Base-by-base conservation (phyloP, 2,888 invertebrate species). In the Seira ritae region DNA sequence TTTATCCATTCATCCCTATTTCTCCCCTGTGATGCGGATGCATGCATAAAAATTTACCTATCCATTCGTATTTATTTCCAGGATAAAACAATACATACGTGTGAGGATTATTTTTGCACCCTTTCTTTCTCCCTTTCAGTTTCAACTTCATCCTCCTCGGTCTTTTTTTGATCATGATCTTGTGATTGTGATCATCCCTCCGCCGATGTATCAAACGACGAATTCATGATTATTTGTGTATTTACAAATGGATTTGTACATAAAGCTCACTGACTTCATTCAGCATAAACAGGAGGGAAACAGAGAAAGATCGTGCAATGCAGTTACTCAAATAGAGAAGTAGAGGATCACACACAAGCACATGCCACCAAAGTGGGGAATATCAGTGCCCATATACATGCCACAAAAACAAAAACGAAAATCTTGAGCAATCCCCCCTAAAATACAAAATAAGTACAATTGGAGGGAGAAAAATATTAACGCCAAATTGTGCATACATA, bases 331-430 rank as follows among this genome's bases (percentile, higher is more conserved):
- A 50, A 50, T 50, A 50, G 50, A 50, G 17, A 50, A 15, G 15
- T n/a, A 50, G 17, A 50, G 50, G 17, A n/a, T n/a, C 1, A 50
- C 6, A 4, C 17, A 50, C 17, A n/a, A n/a, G n/a, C n/a, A n/a
- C n/a, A n/a, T 50, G 15, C 17, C 50, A n/a, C 50, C 15, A n/a
- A 12, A 1, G 15, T 50, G 50, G 50, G 50, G 50, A 50, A n/a
- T n/a, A 12, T 8, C 6, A 42, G 42, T 42, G 12, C 12, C 42
- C 12, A 42, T 24, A 62, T 68, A 83, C 83, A 78, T 74, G 70
- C 83, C 83, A 42, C 83, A 79, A 83, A 76, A 76, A 81, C 50
- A 74, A 80, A 19, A 73, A 62, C 71, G 42, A 76, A 76, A 76
- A 17, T 19, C 17, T 50, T 72, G 6, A 31, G 46, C 71, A 46